Percentiles rank a stretch among this genome's conserved stretches.
phyloP scores from a whole-genome alignment of 1,140 invertebrate species.

The Eurosta solidaginis region DNA sequence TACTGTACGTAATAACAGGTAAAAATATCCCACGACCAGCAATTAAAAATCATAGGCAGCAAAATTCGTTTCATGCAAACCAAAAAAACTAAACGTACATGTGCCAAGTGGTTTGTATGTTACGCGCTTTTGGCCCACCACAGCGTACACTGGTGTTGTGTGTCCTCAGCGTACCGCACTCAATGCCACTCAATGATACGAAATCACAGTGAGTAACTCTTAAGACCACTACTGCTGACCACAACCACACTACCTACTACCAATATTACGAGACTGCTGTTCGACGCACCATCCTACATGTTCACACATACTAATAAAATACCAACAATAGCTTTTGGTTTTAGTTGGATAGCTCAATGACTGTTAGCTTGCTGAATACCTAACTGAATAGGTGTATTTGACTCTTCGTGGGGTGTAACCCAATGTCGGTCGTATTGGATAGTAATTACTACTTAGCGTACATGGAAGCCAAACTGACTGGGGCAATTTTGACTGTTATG shows the following conservation, averaged over 20 bases:
- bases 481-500: not conserved
- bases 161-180: not conserved
- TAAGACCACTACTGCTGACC: not conserved
- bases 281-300: not conserved
- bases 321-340: not conserved
- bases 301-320: not conserved
- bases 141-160: constrained; percentile 38
- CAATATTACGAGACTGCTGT: not conserved
- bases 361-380: not conserved
- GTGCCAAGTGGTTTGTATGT: not conserved
- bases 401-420: constrained; percentile 15
- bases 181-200: no score
- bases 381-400: not conserved
- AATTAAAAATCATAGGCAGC: not conserved
- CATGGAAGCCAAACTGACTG: constrained; percentile 17
- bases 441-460: constrained; percentile 11
- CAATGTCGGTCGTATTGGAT: not conserved
- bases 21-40: constrained; percentile 10
- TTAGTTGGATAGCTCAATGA: not conserved
- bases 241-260: not conserved
- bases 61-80: not conserved
- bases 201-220: not conserved
- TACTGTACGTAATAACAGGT: constrained; percentile 8
- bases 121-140: constrained; percentile 43
- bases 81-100: not conserved